A percentile compares a stretch with the other conserved stretches of the same genome.
These are phyloP conservation scores for Falco punctatus DNA, from an alignment of 2,113 vertebrate species.

Conservation along the genomic window DNA sequence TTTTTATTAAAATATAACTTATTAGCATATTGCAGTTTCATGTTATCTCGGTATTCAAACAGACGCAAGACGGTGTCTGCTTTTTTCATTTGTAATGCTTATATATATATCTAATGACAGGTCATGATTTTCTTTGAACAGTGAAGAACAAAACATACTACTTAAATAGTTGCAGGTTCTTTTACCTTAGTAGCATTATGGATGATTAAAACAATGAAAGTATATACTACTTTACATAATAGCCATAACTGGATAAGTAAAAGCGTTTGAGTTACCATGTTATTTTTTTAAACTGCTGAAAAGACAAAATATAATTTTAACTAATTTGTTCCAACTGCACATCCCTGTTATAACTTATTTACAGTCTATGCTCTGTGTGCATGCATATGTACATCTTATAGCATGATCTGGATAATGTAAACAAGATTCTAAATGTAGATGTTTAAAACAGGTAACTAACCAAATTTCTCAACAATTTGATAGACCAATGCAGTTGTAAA, in stretches of 20 bases:
- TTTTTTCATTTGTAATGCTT: neutral
- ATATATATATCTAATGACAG: neutral
- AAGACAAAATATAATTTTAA: neutral
- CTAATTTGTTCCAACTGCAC: neutral
- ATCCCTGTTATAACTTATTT: neutral
- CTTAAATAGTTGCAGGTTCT: neutral
- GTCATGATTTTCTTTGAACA: neutral
- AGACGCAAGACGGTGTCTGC: neutral
- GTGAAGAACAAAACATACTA: neutral
- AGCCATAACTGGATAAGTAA: neutral
- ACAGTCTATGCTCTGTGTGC: neutral
- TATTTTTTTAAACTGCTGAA: neutral
- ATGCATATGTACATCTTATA: neutral
- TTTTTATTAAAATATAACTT: neutral
- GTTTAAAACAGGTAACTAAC: neutral
- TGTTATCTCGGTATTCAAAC: neutral
- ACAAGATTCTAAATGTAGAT: neutral
- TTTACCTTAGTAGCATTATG: neutral
- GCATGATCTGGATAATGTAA: neutral
- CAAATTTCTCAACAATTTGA: neutral
- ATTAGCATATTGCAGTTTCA: neutral
- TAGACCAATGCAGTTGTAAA: neutral
- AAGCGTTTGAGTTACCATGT: neutral
- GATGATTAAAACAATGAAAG: neutral
- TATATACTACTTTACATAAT: neutral